Evolutionary conservation across 2,113 vertebrate genomes (phyloP).

Genomic region (Syngnathoides biaculeatus): DNA sequence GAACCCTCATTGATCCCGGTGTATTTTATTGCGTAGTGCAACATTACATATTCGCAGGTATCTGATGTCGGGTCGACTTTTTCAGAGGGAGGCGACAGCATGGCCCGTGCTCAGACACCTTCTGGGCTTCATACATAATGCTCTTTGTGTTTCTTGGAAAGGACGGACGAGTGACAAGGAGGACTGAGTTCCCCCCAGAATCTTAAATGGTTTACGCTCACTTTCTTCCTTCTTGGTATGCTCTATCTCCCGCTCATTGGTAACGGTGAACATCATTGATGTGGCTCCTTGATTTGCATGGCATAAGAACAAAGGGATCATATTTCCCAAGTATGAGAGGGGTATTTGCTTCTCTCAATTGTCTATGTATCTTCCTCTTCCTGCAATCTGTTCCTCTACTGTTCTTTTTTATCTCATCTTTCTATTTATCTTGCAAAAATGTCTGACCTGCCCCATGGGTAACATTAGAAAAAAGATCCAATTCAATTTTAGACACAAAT

Average conservation of each 20-base stretch:
- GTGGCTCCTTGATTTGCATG: conserved; percentile 61
- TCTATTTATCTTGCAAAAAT: conserved; percentile 46
- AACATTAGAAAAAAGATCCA: conserved; percentile 34
- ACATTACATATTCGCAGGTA: conserved; percentile 46
- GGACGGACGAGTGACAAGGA: conserved; percentile 65
- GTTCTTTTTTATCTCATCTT: conserved; percentile 39
- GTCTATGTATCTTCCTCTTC: conserved; percentile 22
- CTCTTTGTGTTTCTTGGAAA: conserved; percentile 72
- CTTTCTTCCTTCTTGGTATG: conserved; percentile 32
- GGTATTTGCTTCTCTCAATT: conserved; percentile 22
- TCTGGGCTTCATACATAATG: conserved; percentile 81
- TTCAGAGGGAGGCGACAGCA: conserved; percentile 61
- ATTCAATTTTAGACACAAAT: neutral
- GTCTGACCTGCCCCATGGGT: conserved; percentile 39
- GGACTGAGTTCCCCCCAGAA: conserved; percentile 66
- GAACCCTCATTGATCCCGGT: conserved; percentile 55
- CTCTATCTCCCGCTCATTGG: conserved; percentile 28
- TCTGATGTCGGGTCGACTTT: conserved; percentile 49
- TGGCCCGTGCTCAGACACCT: conserved; percentile 62
- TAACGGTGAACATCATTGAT: conserved; percentile 60
- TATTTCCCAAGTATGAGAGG: conserved; percentile 46
- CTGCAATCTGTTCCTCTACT: conserved; percentile 29
- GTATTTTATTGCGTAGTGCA: conserved; percentile 43
- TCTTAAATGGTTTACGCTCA: conserved; percentile 61
- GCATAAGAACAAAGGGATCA: conserved; percentile 60